These are phyloP conservation scores for Phrynocephalus guinanensis DNA, from an alignment of 2,797 vertebrate species.

Conservation along the genomic window DNA sequence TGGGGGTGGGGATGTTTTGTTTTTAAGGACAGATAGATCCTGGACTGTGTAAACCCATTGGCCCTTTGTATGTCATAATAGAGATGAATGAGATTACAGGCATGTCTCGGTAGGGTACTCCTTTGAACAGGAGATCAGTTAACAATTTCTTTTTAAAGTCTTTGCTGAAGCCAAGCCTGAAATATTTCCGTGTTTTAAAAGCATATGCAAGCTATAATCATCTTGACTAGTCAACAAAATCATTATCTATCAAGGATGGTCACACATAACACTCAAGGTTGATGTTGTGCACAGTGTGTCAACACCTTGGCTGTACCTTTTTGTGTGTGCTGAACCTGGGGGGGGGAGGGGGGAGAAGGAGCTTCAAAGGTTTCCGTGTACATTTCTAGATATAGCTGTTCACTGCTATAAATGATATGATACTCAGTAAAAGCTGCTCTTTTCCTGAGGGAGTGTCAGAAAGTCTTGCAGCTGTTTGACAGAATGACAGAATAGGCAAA, in stretches of 20 bases:
- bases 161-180: neutral
- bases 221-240: neutral
- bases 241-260: neutral
- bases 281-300: neutral
- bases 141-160: neutral
- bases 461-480: neutral
- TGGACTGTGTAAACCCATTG: neutral
- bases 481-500: neutral
- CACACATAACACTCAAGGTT: neutral
- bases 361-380: neutral
- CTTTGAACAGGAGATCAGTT: conserved; percentile 2
- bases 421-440: neutral
- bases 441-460: neutral
- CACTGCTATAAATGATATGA: neutral
- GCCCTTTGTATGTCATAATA: neutral
- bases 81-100: neutral
- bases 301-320: neutral
- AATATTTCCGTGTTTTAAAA: neutral
- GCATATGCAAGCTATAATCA: neutral
- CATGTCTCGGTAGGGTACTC: neutral
- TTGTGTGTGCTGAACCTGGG: neutral
- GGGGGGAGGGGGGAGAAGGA: neutral
- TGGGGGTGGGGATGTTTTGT: neutral
- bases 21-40: neutral
- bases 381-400: neutral